These are phyloP conservation scores for Triplophysa tibetana DNA, from an alignment of 2,113 vertebrate species.

Conservation along the genomic window DNA sequence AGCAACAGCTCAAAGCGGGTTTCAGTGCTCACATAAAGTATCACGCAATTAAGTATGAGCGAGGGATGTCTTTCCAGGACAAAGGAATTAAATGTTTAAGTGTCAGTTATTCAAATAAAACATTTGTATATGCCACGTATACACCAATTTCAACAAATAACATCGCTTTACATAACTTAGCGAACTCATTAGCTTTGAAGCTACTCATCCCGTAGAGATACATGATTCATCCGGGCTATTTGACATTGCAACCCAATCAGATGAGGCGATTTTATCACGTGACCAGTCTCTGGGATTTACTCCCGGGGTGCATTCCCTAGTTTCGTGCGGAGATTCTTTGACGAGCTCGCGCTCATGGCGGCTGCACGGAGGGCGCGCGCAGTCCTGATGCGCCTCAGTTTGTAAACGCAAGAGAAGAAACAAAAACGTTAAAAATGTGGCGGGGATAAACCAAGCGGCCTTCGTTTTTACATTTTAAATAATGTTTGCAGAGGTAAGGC, in stretches of 20 bases:
- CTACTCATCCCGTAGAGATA: neutral
- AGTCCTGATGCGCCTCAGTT: conserved; percentile 67
- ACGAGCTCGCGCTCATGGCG: conserved; percentile 68
- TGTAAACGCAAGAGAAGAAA: conserved; percentile 62
- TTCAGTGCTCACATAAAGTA: neutral
- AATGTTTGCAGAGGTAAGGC: conserved; percentile 80
- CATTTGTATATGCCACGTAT: too few relatives aligned
- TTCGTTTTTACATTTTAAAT: conserved; percentile 67
- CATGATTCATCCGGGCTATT: too few relatives aligned
- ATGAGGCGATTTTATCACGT: neutral
- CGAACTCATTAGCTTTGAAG: neutral
- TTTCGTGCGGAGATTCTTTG: neutral
- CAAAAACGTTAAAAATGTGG: conserved; percentile 67
- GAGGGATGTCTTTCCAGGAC: neutral
- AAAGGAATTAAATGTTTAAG: too few relatives aligned
- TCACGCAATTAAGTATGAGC: neutral
- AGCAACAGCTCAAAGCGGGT: neutral
- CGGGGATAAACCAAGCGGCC: conserved; percentile 67
- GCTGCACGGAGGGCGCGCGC: conserved; percentile 69
- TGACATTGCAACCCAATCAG: neutral
- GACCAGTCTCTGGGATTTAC: neutral
- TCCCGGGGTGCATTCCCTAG: neutral
- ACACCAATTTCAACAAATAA: neutral
- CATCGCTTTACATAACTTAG: neutral
- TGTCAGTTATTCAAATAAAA: too few relatives aligned